Evolutionary conservation across 2,888 invertebrate species (phyloP).

Genomic region (Aspidapion aeneum): DNA sequence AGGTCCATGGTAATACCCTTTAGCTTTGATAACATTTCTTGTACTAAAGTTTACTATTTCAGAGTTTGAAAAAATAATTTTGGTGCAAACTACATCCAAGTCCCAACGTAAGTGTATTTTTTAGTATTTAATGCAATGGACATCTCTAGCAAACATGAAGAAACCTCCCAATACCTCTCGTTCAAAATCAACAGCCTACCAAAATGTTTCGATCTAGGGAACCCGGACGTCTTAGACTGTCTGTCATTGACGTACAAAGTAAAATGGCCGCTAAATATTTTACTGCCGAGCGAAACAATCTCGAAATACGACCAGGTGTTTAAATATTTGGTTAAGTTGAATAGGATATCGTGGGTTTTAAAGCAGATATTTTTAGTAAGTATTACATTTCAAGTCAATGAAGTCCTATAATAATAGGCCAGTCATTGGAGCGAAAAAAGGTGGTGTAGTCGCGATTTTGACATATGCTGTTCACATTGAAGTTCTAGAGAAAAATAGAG

Average conservation of each 20-base stretch:
- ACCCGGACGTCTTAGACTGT: slow-evolving; percentile 65
- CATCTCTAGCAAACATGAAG: slow-evolving; percentile 60
- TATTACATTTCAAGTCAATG: slow-evolving; percentile 9
- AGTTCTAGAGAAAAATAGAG: background rate
- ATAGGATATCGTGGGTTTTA: slow-evolving; percentile 72
- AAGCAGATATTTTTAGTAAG: slow-evolving; percentile 64
- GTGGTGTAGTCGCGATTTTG: too few species aligned
- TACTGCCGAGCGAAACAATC: slow-evolving; percentile 68
- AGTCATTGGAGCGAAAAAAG: too few species aligned
- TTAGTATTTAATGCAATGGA: slow-evolving; percentile 60
- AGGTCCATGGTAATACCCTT: too few species aligned
- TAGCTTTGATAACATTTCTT: too few species aligned
- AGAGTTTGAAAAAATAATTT: too few species aligned
- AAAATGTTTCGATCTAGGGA: slow-evolving; percentile 58
- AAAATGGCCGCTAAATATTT: slow-evolving; percentile 74
- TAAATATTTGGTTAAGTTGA: slow-evolving; percentile 70
- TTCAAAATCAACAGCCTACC: slow-evolving; percentile 61
- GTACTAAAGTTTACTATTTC: too few species aligned
- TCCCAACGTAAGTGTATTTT: too few species aligned
- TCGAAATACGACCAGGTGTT: slow-evolving; percentile 71
- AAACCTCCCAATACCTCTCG: slow-evolving; percentile 60
- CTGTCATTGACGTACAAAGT: slow-evolving; percentile 68
- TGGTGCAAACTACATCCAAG: too few species aligned
- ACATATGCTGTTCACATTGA: too few species aligned
- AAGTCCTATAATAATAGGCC: too few species aligned